phyloP scores from a whole-genome alignment of 2,797 vertebrate species.

The Vireo griseus region DNA sequence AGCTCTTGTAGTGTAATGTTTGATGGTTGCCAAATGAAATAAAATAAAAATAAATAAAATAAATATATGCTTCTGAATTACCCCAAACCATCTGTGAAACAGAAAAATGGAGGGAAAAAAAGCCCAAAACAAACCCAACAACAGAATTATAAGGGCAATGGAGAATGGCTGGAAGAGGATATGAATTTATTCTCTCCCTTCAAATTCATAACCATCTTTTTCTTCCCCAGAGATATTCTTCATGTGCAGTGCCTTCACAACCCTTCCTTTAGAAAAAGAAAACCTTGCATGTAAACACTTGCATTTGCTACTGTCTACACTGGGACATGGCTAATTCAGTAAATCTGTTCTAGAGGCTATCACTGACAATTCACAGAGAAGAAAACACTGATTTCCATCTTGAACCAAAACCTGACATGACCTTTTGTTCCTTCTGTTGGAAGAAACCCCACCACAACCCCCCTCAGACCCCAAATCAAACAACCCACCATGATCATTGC shows the following conservation, averaged over 20 bases:
- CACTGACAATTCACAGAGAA: background rate
- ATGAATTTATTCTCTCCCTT: background rate
- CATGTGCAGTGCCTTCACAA: background rate
- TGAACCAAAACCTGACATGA: background rate
- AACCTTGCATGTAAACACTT: background rate
- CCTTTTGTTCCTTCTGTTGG: background rate
- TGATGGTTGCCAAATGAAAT: background rate
- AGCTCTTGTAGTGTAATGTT: background rate
- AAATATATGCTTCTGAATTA: background rate
- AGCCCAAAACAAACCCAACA: background rate
- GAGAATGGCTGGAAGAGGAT: background rate
- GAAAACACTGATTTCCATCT: background rate
- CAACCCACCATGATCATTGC: background rate
- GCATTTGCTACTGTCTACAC: background rate
- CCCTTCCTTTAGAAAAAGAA: slow-evolving; percentile 2
- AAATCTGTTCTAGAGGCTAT: background rate
- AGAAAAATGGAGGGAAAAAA: background rate
- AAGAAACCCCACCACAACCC: background rate
- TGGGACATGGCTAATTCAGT: background rate
- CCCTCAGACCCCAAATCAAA: background rate
- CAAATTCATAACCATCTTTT: background rate
- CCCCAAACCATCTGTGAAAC: background rate
- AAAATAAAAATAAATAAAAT: background rate
- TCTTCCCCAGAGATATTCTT: background rate
- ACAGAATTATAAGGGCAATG: background rate